Base-by-base conservation (phyloP, 2,888 invertebrate species). In the Phymatocera aterrima region DNA sequence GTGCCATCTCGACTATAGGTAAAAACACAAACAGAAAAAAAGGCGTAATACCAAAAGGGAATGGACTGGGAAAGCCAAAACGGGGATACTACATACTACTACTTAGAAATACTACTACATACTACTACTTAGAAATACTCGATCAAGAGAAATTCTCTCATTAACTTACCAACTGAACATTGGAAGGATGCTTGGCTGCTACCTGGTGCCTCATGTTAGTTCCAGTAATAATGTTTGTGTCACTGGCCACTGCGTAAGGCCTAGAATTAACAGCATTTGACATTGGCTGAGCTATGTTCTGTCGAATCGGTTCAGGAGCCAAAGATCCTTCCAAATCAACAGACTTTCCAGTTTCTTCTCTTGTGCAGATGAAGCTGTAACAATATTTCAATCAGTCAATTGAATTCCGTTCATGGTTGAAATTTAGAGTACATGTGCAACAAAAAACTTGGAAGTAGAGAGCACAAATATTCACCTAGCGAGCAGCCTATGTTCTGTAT, bases 401-500 rank as follows among this genome's bases (percentile, higher is more conserved):
- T 34, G 12, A 31, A 18, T 21, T 18, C 34, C n/a, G 2, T 37
- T 10, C 18, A 15, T n/a, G 37, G 18, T 28, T 77, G 12, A 46
- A 21, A 78, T 60, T n/a, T 21, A n/a, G 51, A 74, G 77, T 57
- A 8, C 10, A 72, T 34, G 24, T 8, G 61, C 4, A 51, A 18
- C 18, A 57, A 4, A 18, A 21, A 0, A 74, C 10, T 1, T 60
- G 28, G 8, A 24, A 46, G 24, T 46, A 43, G 8, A 46, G 57
- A 3, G 2, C 21, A 3, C 3, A 64, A 61, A 84, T 82, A 75
- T 83, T 86, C 89, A 94, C 92, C 94, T 94, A 88, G 93, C 91
- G 91, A 94, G 92, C 89, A 93, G 92, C 89, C 93, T 93, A 88
- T 94, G 94, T 90, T 96, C 96, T 85, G 93, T 94, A 86, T 95